Evolutionary conservation across 2,113 vertebrate species (phyloP), one percentile per base, ranked within the genome.

Genomic region (Tragelaphus buxtoni): DNA sequence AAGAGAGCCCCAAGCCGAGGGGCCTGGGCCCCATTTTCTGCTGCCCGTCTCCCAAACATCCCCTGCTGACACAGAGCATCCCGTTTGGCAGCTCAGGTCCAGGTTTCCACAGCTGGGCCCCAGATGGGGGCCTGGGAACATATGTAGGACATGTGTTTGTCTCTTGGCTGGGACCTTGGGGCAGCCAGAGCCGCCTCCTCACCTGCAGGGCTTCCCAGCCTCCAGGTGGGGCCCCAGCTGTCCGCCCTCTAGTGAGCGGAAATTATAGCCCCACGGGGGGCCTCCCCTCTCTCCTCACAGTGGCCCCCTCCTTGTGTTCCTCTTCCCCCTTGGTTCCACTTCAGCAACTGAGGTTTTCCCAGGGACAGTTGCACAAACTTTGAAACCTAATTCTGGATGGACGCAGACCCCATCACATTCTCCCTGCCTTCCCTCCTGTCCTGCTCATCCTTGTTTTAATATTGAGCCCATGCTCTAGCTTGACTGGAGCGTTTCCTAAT

Each of bases 231-330:
- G 28, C 18, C 11, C 58, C 91, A 20, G 30, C 35, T 56, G 9
- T 1, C 1, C 5, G 16, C 51, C 45, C 35, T 18, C 2, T 11
- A 49, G 24, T 5, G 58, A 63, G 7, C 0, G 1, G 58, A 92
- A 83, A 87, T 32, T 2, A 45, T 18, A 49, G 81, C 26, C 82
- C 10, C 47, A 28, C 2, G 3, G 7, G 69, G 12, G 26, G 1
- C 17, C 24, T 16, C 60, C 18, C 51, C 35, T 26, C 55, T 47
- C 56, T 49, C 74, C 11, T 26, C 30, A 1, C 0, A 0, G 8
- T 10, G 8, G 6, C 24, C 4, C 60, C 2, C 42, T 32, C 85
- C 51, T 32, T 42, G 18, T 30, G 10, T 24, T 58, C 58, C 26
- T 82, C 56, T 32, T n/a, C 18, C 16, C n/a, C 63, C 35, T 53